Conservation (phyloP, 1,140 invertebrate species). For the Atopsyche davidsoni region DNA sequence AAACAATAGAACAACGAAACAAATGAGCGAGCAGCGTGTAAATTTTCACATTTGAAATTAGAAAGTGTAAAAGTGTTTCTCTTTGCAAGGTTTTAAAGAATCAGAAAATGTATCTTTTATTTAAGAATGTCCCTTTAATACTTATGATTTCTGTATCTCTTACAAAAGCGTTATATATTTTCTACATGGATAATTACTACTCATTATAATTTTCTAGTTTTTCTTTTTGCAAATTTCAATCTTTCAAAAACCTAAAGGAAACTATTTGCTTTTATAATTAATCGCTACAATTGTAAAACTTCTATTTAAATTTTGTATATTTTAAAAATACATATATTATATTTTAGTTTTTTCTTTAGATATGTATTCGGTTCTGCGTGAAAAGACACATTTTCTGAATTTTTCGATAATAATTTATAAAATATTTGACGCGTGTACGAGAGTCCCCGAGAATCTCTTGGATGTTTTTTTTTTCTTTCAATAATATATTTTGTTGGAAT, state of each 20-base stretch:
- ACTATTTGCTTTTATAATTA: constrained; percentile 1
- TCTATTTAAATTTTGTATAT: neutral
- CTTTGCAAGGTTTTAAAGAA: too few relatives aligned
- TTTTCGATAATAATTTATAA: too few relatives aligned
- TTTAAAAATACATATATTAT: neutral
- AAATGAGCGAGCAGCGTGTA: constrained; percentile 19
- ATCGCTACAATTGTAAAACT: constrained; percentile 6
- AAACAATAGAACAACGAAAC: constrained; percentile 25
- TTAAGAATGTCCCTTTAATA: constrained; percentile 12
- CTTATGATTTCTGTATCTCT: constrained; percentile 29
- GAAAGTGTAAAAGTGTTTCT: too few relatives aligned
- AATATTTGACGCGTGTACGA: too few relatives aligned
- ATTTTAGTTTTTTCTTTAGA: constrained; percentile 9
- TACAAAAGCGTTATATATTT: constrained; percentile 5
- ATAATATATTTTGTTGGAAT: constrained; percentile 1
- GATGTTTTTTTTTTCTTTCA: constrained; percentile 5
- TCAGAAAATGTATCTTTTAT: constrained; percentile 46
- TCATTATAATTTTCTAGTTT: neutral
- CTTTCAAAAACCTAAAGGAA: constrained; percentile 4
- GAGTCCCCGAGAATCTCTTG: too few relatives aligned
- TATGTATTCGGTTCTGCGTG: constrained; percentile 54
- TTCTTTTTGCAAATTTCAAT: constrained; percentile 5
- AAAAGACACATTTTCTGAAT: constrained; percentile 86
- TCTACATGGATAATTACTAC: neutral
- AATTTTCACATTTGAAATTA: constrained; percentile 30